Percentiles rank a stretch among this genome's conserved stretches.
phyloP scores from a whole-genome alignment of 92 coral and sea anemone species.

The Porites cylindrica region DNA sequence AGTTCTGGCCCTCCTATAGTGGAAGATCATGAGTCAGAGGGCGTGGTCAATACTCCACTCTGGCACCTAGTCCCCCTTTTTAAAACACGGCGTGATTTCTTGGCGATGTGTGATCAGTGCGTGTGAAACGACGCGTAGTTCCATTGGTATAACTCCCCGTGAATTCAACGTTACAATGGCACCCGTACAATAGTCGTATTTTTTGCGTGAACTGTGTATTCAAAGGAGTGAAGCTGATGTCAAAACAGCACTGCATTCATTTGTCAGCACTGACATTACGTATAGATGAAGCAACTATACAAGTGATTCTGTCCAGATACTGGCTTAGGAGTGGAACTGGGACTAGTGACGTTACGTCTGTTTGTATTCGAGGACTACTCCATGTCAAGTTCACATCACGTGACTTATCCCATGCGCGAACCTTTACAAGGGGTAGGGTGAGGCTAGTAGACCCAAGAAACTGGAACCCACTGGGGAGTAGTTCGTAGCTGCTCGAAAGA shows the following conservation, averaged over 20 bases:
- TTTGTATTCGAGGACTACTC: not conserved
- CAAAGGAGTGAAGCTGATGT: not conserved
- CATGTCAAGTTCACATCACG: not conserved
- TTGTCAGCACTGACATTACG: not conserved
- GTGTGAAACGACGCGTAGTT: not conserved
- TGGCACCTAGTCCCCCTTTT: not conserved
- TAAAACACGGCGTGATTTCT: slow-evolving; percentile 20
- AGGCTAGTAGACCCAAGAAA: slow-evolving; percentile 92
- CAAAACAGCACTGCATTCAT: not conserved
- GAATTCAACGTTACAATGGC: not conserved
- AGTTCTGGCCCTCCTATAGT: not conserved
- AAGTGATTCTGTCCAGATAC: not conserved
- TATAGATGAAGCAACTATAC: not conserved
- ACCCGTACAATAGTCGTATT: slow-evolving; percentile 1
- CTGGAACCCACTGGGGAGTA: slow-evolving; percentile 96
- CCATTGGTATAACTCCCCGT: not conserved
- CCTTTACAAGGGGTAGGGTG: slow-evolving; percentile 5
- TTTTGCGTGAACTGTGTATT: not conserved
- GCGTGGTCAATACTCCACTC: not conserved
- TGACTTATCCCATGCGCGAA: slow-evolving; percentile 8
- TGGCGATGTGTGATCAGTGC: not conserved
- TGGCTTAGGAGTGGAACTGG: slow-evolving; percentile 1
- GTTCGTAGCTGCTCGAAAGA: slow-evolving; percentile 79
- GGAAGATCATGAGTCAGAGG: not conserved
- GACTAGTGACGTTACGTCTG: slow-evolving; percentile 5